A percentile compares a stretch with the other conserved stretches of the same genome.
Evolutionary conservation across 2,888 invertebrate species (phyloP).

Genomic region (Lycia hirtaria): DNA sequence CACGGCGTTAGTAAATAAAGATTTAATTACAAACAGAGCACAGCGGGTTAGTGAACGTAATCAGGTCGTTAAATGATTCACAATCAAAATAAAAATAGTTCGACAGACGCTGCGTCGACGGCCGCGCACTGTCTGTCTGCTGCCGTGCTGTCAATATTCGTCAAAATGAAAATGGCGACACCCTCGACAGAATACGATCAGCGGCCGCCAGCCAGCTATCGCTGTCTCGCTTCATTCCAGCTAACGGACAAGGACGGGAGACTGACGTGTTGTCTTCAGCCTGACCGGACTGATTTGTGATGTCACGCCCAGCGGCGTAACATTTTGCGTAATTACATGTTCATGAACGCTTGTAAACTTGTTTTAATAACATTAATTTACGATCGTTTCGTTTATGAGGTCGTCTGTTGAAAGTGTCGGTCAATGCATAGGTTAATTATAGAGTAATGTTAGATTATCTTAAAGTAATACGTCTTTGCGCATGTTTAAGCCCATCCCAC

Average conservation of each 20-base stretch:
- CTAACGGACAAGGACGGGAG: constrained; percentile 56
- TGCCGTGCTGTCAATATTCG: constrained; percentile 89
- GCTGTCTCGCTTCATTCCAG: constrained; percentile 55
- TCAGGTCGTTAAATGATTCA: constrained; percentile 75
- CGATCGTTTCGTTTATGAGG: constrained; percentile 71
- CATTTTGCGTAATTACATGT: constrained; percentile 84
- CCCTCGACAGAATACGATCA: constrained; percentile 86
- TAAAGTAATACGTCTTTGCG: constrained; percentile 77
- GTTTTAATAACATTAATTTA: constrained; percentile 82
- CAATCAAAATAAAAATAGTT: constrained; percentile 84
- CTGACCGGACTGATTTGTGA: constrained; percentile 82
- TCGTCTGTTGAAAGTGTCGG: constrained; percentile 74
- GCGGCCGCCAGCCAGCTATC: constrained; percentile 68
- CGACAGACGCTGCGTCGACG: constrained; percentile 81
- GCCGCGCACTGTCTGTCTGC: constrained; percentile 84
- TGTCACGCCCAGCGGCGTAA: constrained; percentile 86
- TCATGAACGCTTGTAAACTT: constrained; percentile 78
- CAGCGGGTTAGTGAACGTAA: constrained; percentile 59
- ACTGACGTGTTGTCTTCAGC: constrained; percentile 78
- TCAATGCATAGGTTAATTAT: constrained; percentile 70
- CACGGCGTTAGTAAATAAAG: constrained; percentile 62
- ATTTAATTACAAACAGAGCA: constrained; percentile 63
- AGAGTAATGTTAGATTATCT: constrained; percentile 61
- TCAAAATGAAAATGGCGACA: constrained; percentile 91
- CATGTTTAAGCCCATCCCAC: constrained; percentile 84